Base-by-base conservation (phyloP, 1,140 invertebrate genomes). In the Coelopa frigida region DNA sequence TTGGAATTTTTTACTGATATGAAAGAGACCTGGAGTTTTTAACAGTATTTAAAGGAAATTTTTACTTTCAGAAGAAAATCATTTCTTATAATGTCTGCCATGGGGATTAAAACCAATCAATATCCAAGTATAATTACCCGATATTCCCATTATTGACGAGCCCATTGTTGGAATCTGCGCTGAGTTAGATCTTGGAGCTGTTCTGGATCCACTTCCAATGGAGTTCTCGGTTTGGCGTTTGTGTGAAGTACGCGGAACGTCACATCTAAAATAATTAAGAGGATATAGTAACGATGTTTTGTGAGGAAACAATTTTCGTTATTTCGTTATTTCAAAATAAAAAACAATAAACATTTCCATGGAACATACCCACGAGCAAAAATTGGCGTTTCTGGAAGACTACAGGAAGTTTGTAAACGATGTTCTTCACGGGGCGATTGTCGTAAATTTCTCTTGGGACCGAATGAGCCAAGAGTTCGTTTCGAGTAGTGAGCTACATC, bases 371-470 rank as follows among this genome's bases (percentile, higher is more conserved):
- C 85, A 52, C 85, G 73, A 10, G 84, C 83, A 66, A 89, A 88
- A 23, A 88, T 84, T 4, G 86, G 85, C 8, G 86, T 88, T 72
- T 88, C 86, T 5, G 85, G 86, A 33, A 88, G 71, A 54, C 85
- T 87, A 54, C 84, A 86, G 3, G 84, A 87, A 2, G 85, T 87
- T 65, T 87, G 85, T 67, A 87, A 75, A 27, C 82, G 75, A 43
- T 70, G 67, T 48, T 72, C 71, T 49, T 74, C 72, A 22, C 78
- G 69, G 10, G 75, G 70, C 44, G 70, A 73, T 48, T 69, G 72
- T 40, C 63, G 66, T 26, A 63, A 45, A 38, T 59, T 66, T 27
- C 62, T 59, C 33, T 66, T 66, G 44, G 62, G n/a, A n/a, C n/a
- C n/a, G n/a, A n/a, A n/a, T n/a, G n/a, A n/a, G n/a, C n/a, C n/a